phyloP scores from a whole-genome alignment of 1,140 invertebrate species.

The Periplaneta americana region DNA sequence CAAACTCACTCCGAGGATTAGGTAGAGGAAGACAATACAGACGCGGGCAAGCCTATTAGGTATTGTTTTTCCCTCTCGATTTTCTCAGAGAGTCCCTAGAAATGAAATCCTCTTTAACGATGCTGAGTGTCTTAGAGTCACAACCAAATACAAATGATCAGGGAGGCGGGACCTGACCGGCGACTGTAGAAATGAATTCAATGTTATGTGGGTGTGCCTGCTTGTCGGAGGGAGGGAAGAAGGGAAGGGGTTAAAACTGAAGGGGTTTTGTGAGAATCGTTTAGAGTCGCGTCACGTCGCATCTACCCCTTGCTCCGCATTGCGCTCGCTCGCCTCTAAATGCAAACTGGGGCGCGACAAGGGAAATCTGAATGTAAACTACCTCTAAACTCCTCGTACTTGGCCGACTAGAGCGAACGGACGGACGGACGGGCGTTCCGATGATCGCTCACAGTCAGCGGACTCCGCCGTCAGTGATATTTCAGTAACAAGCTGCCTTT shows the following conservation, averaged over 20 bases:
- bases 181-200: too few species aligned
- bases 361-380: conserved; percentile 9
- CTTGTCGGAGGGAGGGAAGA: too few species aligned
- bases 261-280: not conserved
- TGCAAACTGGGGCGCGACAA: conserved; percentile 3
- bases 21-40: too few species aligned
- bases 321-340: not conserved
- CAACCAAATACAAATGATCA: too few species aligned
- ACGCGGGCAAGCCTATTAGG: too few species aligned
- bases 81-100: too few species aligned
- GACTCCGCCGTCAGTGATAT: not conserved
- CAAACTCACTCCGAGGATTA: too few species aligned
- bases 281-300: not conserved
- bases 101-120: too few species aligned
- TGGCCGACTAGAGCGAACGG: not conserved
- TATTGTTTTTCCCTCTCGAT: too few species aligned
- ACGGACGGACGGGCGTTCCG: not conserved
- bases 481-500: not conserved
- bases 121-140: too few species aligned
- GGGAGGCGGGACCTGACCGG: too few species aligned
- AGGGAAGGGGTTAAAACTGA: not conserved
- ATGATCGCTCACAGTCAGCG: not conserved
- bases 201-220: too few species aligned
- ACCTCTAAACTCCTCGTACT: not conserved
- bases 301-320: not conserved